These are phyloP conservation scores for Morus bassanus DNA, from an alignment of 2,797 vertebrate genomes.

Conservation along the genomic window DNA sequence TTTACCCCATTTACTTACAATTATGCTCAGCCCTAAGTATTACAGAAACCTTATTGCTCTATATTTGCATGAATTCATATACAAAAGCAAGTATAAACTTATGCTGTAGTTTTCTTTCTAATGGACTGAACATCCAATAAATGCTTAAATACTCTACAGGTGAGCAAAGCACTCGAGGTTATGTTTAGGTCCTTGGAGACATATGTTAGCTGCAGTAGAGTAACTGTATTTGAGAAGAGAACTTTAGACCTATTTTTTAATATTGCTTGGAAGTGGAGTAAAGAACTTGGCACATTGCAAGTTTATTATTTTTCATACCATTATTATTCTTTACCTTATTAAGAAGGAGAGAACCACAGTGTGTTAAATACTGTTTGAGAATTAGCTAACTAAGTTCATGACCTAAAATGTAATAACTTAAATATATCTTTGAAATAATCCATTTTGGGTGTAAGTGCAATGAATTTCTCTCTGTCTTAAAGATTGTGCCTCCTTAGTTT, in stretches of 20 bases:
- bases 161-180: neutral
- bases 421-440: neutral
- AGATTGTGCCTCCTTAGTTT: neutral
- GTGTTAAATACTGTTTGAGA: neutral
- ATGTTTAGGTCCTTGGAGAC: neutral
- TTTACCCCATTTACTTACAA: neutral
- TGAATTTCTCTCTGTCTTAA: neutral
- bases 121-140: neutral
- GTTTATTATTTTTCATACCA: neutral
- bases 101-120: neutral
- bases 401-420: neutral
- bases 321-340: neutral
- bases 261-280: neutral
- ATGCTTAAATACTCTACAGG: neutral
- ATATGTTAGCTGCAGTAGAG: neutral
- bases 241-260: neutral
- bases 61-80: neutral
- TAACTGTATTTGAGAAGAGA: neutral
- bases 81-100: neutral
- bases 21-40: neutral
- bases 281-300: neutral
- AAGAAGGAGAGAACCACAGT: neutral
- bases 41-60: neutral
- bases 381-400: neutral
- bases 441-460: neutral